phyloP scores from a whole-genome alignment of 2,888 invertebrate genomes.

The Cheilosia urbana region DNA sequence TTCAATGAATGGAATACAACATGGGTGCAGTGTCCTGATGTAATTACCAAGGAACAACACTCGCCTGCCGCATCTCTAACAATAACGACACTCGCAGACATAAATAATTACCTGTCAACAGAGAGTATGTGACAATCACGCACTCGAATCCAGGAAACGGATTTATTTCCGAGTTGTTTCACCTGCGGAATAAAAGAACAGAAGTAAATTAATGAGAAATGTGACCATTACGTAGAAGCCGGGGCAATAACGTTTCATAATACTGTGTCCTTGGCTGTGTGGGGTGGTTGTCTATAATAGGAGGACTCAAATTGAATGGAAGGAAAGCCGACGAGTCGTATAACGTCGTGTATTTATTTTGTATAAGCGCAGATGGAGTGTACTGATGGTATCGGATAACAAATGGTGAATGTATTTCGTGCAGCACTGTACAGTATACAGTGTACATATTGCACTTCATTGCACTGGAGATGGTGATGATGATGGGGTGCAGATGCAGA shows the following conservation, averaged over 20 bases:
- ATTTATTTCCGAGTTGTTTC: slow-evolving; percentile 95
- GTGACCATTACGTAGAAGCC: slow-evolving; percentile 23
- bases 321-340: not conserved
- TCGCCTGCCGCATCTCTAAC: not conserved
- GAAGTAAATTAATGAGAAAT: slow-evolving; percentile 70
- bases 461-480: not conserved
- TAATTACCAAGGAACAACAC: slow-evolving; percentile 1
- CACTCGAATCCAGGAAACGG: slow-evolving; percentile 95
- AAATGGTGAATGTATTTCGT: too few relatives aligned
- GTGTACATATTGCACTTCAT: too few relatives aligned
- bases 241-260: slow-evolving; percentile 29
- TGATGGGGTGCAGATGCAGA: not conserved
- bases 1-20: not conserved
- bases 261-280: slow-evolving; percentile 18
- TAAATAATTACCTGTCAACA: slow-evolving; percentile 89
- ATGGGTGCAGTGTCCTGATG: not conserved
- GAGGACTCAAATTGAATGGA: slow-evolving; percentile 32
- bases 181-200: slow-evolving; percentile 84
- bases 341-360: too few relatives aligned
- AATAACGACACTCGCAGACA: slow-evolving; percentile 36
- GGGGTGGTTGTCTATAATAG: not conserved
- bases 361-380: too few relatives aligned
- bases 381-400: too few relatives aligned
- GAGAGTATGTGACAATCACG: slow-evolving; percentile 92
- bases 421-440: too few relatives aligned